A percentile compares a stretch with the other conserved stretches of the same genome.
Conservation (phyloP, 2,797 vertebrate species). For the Myotis pilosus region DNA sequence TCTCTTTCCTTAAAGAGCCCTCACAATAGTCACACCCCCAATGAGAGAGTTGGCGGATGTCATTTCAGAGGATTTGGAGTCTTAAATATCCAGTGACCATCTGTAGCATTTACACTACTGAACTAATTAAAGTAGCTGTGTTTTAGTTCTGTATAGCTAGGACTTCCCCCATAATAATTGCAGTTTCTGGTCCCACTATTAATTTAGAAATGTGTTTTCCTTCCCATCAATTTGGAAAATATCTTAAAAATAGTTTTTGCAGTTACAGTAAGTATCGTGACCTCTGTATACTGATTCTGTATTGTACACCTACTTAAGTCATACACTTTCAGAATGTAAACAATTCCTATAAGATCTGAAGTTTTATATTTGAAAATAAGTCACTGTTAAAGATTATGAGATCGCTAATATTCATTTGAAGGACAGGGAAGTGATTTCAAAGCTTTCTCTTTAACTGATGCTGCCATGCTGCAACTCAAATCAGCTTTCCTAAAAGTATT, state of each 20-base stretch:
- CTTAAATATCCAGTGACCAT: not conserved
- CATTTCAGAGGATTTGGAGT: not conserved
- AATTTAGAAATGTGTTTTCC: not conserved
- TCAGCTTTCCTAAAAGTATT: not conserved
- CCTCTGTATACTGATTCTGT: not conserved
- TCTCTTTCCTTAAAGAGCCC: not conserved
- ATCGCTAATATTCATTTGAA: not conserved
- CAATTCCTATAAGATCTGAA: not conserved
- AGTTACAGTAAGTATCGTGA: slow-evolving; percentile 13
- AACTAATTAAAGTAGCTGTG: not conserved
- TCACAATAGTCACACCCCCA: not conserved
- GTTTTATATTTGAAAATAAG: slow-evolving; percentile 58
- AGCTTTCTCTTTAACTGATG: slow-evolving; percentile 35
- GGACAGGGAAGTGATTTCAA: slow-evolving; percentile 14
- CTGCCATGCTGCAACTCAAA: not conserved
- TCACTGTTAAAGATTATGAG: slow-evolving; percentile 1
- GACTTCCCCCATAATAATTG: not conserved
- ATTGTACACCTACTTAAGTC: not conserved
- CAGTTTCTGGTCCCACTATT: not conserved
- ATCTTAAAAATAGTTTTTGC: not conserved
- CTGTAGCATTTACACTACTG: not conserved
- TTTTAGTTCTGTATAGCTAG: not conserved
- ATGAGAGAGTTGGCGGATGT: not conserved
- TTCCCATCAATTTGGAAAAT: not conserved
- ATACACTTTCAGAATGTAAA: slow-evolving; percentile 36